phyloP scores from a whole-genome alignment of 2,888 invertebrate species.

The Agriopis marginaria region DNA sequence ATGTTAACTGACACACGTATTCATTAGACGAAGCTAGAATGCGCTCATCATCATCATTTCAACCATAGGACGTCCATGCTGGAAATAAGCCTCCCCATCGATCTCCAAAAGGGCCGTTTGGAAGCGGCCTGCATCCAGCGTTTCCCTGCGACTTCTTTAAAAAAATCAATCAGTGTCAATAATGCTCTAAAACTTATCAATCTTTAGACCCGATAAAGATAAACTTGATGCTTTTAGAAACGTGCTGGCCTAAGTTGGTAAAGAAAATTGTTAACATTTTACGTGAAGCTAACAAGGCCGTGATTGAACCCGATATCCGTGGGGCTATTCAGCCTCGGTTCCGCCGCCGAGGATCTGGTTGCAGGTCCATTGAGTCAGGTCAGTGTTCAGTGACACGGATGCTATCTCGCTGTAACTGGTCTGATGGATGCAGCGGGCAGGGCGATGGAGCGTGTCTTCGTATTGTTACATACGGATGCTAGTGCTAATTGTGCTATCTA shows the following conservation, averaged over 20 bases:
- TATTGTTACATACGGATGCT: slow-evolving; percentile 11
- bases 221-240: not conserved
- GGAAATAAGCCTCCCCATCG: too few relatives aligned
- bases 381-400: slow-evolving; percentile 66
- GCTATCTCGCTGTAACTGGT: slow-evolving; percentile 55
- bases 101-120: too few relatives aligned
- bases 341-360: slow-evolving; percentile 70
- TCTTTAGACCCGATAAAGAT: too few relatives aligned
- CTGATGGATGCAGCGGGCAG: slow-evolving; percentile 40
- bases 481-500: not conserved
- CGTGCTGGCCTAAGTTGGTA: not conserved
- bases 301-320: slow-evolving; percentile 73
- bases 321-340: slow-evolving; percentile 55
- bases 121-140: too few relatives aligned
- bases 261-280: not conserved
- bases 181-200: too few relatives aligned
- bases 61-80: too few relatives aligned
- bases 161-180: too few relatives aligned
- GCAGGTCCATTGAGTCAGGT: slow-evolving; percentile 58
- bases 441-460: slow-evolving; percentile 34
- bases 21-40: too few relatives aligned
- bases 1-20: too few relatives aligned
- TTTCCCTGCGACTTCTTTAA: too few relatives aligned
- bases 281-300: slow-evolving; percentile 1
- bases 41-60: too few relatives aligned